phyloP scores from a whole-genome alignment of 2,797 vertebrate genomes.

The Tiaroga cobitis region DNA sequence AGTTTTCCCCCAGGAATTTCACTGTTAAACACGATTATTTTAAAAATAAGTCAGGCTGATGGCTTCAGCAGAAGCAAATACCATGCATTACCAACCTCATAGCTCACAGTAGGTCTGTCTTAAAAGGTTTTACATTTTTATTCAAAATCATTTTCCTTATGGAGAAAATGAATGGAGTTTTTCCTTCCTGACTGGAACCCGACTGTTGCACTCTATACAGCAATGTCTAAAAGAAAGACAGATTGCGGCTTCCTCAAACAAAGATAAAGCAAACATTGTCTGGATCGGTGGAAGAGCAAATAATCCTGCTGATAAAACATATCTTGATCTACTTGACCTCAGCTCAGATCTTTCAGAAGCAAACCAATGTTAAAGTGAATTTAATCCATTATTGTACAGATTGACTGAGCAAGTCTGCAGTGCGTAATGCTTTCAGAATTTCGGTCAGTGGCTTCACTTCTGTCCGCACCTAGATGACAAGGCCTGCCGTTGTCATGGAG shows the following conservation, averaged over 20 bases:
- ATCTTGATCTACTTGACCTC: background rate
- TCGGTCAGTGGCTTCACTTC: constrained; percentile 15
- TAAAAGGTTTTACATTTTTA: too few relatives aligned
- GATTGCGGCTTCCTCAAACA: constrained; percentile 5
- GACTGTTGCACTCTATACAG: background rate
- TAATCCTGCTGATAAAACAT: background rate
- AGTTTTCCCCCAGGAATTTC: background rate
- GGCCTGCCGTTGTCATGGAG: constrained; percentile 77
- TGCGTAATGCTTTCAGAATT: background rate
- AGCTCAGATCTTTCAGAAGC: background rate
- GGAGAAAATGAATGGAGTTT: background rate
- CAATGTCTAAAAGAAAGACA: constrained; percentile 11
- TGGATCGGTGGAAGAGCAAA: constrained; percentile 17
- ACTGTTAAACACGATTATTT: background rate
- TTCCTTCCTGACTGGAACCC: background rate
- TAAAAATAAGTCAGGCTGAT: background rate
- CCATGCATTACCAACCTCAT: too few relatives aligned
- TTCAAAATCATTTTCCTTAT: too few relatives aligned
- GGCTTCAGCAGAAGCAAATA: background rate
- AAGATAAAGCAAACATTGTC: constrained; percentile 15
- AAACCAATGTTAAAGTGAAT: background rate
- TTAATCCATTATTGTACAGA: background rate
- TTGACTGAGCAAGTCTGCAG: constrained; percentile 22
- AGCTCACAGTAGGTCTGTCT: too few relatives aligned
- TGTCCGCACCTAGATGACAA: constrained; percentile 63